Evolutionary conservation across 2,797 vertebrate species (phyloP).

Genomic region (Neomorphus geoffroyi): DNA sequence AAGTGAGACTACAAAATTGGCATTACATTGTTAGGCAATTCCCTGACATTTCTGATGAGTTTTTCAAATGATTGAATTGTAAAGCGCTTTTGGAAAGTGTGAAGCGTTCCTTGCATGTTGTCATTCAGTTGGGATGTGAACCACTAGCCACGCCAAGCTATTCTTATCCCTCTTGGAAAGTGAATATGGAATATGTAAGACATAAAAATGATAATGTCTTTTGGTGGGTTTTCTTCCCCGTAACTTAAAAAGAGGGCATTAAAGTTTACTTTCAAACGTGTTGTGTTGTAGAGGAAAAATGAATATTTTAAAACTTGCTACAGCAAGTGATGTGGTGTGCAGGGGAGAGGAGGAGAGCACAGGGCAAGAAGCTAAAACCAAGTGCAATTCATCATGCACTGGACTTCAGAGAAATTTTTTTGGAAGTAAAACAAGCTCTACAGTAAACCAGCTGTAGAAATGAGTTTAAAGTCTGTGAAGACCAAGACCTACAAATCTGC

Average conservation of each 20-base stretch:
- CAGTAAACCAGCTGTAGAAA: conserved; percentile 10
- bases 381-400: background rate
- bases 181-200: background rate
- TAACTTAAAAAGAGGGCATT: background rate
- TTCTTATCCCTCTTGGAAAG: background rate
- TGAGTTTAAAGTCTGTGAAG: background rate
- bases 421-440: background rate
- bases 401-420: background rate
- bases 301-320: background rate
- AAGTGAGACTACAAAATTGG: background rate
- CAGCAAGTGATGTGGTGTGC: background rate
- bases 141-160: background rate
- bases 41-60: background rate
- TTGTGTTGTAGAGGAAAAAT: background rate
- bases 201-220: background rate
- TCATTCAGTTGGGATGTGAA: background rate
- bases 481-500: background rate
- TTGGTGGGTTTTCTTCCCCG: background rate
- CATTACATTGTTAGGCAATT: background rate
- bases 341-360: background rate
- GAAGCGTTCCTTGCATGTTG: background rate
- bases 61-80: background rate
- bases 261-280: background rate
- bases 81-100: background rate
- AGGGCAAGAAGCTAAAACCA: background rate